Conservation (phyloP, 2,797 vertebrate species). For the Epinephelus malabaricus region DNA sequence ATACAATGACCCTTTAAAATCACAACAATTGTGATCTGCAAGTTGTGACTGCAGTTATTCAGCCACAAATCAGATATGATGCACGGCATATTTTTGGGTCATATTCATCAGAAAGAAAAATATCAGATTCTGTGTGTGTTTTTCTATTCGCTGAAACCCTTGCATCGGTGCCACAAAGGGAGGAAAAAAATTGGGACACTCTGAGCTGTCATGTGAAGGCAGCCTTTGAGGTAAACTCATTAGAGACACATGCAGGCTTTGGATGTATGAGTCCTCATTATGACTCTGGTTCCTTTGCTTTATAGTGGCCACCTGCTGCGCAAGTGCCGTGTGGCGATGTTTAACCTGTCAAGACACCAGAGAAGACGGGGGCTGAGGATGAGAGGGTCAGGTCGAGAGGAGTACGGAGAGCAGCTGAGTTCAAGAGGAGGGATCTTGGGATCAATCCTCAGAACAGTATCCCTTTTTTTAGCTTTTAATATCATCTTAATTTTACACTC, state of each 20-base stretch:
- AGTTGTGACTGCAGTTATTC: not conserved
- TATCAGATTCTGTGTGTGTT: conserved; percentile 27
- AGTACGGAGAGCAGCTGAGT: conserved; percentile 1
- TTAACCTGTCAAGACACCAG: conserved; percentile 18
- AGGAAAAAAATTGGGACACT: conserved; percentile 30
- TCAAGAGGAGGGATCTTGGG: conserved; percentile 26
- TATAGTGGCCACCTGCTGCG: conserved; percentile 17
- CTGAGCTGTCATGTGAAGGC: conserved; percentile 16
- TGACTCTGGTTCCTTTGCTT: conserved; percentile 25
- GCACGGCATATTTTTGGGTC: not conserved
- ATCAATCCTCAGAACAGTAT: conserved; percentile 28
- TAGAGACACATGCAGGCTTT: conserved; percentile 30
- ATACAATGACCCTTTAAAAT: not conserved
- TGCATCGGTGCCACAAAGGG: conserved; percentile 16
- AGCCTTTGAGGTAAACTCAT: conserved; percentile 58
- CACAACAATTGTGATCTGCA: not conserved
- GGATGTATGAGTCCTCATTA: conserved; percentile 31
- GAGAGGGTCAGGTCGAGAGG: not conserved
- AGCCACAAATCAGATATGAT: not conserved
- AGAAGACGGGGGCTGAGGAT: conserved; percentile 24
- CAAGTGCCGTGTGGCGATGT: conserved; percentile 10
- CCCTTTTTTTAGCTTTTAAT: conserved; percentile 47
- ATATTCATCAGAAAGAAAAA: conserved; percentile 24
- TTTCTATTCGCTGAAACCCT: conserved; percentile 34
- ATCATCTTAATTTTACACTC: conserved; percentile 40